Evolutionary conservation across 1,140 invertebrate genomes (phyloP).

Genomic region (Alviniconcha marisindica): DNA sequence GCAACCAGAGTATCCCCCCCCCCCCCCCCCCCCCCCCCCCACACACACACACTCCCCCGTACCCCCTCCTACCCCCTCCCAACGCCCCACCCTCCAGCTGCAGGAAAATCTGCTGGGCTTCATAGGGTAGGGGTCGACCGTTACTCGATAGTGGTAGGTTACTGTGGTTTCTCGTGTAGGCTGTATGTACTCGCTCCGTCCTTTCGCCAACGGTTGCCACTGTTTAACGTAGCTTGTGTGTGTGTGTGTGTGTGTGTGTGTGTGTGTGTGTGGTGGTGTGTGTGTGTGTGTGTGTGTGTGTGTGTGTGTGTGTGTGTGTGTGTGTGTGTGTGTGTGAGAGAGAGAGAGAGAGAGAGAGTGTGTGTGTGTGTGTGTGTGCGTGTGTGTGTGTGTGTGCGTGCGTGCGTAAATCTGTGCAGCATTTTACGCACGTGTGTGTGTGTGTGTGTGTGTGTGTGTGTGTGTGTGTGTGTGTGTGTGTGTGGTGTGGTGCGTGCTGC

Average conservation of each 20-base stretch:
- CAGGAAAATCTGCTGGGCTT: no score
- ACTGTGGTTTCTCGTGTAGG: no score
- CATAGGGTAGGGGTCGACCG: no score
- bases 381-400: slow-evolving; percentile 12
- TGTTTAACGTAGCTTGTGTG: no score
- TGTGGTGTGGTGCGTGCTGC: neutral
- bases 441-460: slow-evolving; percentile 24
- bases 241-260: neutral
- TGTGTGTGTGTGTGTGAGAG: slow-evolving; percentile 12
- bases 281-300: slow-evolving; percentile 17
- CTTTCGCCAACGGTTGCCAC: no score
- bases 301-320: slow-evolving; percentile 19
- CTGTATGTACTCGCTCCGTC: no score
- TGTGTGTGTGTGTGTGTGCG: neutral
- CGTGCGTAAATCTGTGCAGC: slow-evolving; percentile 4
- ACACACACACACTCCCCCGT: no score
- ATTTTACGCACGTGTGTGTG: slow-evolving; percentile 2
- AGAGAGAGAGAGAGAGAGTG: neutral
- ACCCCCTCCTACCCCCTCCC: no score
- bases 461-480: neutral
- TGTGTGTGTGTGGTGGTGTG: slow-evolving; percentile 9
- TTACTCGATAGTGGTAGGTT: no score
- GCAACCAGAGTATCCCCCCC: no score
- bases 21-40: no score
- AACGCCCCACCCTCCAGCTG: no score